Percentiles rank a stretch among this genome's conserved stretches.
Evolutionary conservation across 2,888 invertebrate genomes (phyloP).

Genomic region (Cordylochernes scorpioides): DNA sequence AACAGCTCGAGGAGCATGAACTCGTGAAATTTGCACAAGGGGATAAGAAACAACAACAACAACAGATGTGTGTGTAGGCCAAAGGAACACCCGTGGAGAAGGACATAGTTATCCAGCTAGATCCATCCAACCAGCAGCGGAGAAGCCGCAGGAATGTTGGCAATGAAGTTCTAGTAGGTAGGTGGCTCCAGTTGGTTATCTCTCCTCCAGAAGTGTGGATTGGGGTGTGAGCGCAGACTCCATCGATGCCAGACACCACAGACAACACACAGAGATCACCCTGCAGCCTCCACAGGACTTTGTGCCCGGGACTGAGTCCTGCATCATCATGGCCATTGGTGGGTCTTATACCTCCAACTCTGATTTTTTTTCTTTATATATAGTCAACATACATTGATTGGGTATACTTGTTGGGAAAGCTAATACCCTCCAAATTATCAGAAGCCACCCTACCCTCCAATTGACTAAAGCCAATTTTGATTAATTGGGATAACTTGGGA

Average conservation of each 20-base stretch:
- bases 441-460: conserved; percentile 3
- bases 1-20: no score
- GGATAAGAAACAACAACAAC: no score
- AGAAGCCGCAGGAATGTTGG: conserved; percentile 9
- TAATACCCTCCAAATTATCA: neutral
- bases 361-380: no score
- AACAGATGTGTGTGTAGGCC: no score
- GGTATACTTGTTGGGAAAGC: neutral
- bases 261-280: conserved; percentile 9
- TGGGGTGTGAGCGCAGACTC: no score
- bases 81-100: conserved; percentile 9
- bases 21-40: no score
- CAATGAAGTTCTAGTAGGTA: conserved; percentile 4
- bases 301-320: conserved; percentile 12
- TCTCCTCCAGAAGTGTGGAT: no score
- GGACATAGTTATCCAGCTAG: conserved; percentile 10
- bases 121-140: conserved; percentile 13
- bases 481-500: no score
- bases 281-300: conserved; percentile 6
- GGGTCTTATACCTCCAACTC: no score
- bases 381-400: no score
- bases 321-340: conserved; percentile 12
- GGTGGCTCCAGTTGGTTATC: neutral
- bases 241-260: no score
- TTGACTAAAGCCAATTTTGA: conserved; percentile 8